Base-by-base conservation (phyloP, 2,113 vertebrate species). In the Jaculus jaculus region DNA sequence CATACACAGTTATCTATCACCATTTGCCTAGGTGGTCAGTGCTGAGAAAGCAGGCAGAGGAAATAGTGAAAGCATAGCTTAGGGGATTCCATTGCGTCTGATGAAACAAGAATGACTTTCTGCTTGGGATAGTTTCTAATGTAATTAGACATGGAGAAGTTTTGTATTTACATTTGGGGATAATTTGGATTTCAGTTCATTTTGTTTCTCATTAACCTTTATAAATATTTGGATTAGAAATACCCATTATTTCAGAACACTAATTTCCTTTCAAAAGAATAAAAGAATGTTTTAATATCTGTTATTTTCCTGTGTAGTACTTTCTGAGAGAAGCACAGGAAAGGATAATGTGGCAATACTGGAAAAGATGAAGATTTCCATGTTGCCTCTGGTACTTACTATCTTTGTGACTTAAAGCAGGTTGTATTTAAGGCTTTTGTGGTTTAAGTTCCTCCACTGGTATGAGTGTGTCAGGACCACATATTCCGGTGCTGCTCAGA, bases 131-230 rank as follows among this genome's bases (percentile, higher is more conserved):
- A 47, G 84, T 96, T 96, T 96, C 20, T 83, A 92, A 73, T 95
- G 73, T 96, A 72, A 18, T 87, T 96, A 97, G 30, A 96, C 96
- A 94, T 84, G 24, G 0, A 4, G 17, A 66, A 60, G 42, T 94
- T 95, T 96, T 24, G 65, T 87, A 74, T 96, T 32, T 17, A n/a
- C 71, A 90, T 54, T 34, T 81, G 69, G n/a, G 74, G 94, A 63
- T 94, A 9, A 95, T 58, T 94, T 93, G 92, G 58, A 81, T 95
- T 84, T 58, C 13, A 26, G 17, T 94, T 96, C 34, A 73, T 54
- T 92, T 51, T 51, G 91, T 34, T 95, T 95, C 90, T 96, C 51
- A 89, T 96, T 60, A 95, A 89, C 32, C 94, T 96, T 89, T 89
- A 92, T 78, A 80, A 28, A 93, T 96, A 60, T n/a, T 77, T 10